Percentiles rank a stretch among this genome's conserved stretches.
phyloP scores from a whole-genome alignment of 2,113 vertebrate species.

The Anguilla rostrata region DNA sequence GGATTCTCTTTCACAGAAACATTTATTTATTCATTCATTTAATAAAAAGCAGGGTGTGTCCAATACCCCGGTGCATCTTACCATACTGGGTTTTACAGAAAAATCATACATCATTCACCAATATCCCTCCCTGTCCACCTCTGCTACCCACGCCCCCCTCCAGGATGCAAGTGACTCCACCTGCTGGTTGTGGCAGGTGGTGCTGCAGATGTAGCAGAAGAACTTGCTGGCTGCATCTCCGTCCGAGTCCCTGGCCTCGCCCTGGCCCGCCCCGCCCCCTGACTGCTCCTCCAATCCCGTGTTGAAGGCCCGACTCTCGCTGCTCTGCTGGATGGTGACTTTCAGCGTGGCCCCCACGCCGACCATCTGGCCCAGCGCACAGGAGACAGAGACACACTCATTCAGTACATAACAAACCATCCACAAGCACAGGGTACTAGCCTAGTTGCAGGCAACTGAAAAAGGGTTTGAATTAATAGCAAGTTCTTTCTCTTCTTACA shows the following conservation, averaged over 20 bases:
- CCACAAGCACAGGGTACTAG: slow-evolving; percentile 24
- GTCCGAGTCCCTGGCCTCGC: slow-evolving; percentile 41
- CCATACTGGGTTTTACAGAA: too few relatives aligned
- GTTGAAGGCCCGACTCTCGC: slow-evolving; percentile 85
- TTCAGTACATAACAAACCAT: background rate
- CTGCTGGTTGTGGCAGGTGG: slow-evolving; percentile 78
- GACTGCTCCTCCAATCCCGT: slow-evolving; percentile 64
- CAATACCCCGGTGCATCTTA: too few relatives aligned
- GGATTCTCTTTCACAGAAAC: too few relatives aligned
- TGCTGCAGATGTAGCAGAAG: slow-evolving; percentile 86
- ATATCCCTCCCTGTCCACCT: too few relatives aligned
- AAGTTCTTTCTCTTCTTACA: background rate
- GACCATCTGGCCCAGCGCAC: slow-evolving; percentile 65
- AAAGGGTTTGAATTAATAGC: too few relatives aligned
- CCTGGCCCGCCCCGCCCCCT: slow-evolving; percentile 36
- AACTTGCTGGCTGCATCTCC: slow-evolving; percentile 62
- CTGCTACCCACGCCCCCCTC: background rate
- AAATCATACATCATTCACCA: too few relatives aligned
- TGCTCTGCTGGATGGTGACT: slow-evolving; percentile 93
- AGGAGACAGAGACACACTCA: background rate
- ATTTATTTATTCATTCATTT: too few relatives aligned
- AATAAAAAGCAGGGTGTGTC: too few relatives aligned
- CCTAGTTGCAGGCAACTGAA: too few relatives aligned
- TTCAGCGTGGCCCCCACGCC: slow-evolving; percentile 81
- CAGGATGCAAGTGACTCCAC: slow-evolving; percentile 53